phyloP scores from a whole-genome alignment of 1,140 invertebrate genomes.

The Acromyrmex charruanus region DNA sequence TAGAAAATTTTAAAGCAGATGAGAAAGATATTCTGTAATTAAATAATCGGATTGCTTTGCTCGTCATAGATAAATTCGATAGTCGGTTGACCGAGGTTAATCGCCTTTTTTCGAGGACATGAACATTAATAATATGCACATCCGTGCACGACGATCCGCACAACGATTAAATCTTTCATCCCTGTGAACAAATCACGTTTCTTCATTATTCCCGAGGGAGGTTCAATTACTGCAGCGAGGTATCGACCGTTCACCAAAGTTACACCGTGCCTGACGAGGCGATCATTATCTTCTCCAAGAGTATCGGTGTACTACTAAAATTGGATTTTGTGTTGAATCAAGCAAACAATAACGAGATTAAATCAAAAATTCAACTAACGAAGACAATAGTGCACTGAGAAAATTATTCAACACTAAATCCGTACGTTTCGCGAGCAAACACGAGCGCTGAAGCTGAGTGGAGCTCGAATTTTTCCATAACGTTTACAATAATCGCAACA shows the following conservation, averaged over 20 bases:
- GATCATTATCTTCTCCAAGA: slow-evolving; percentile 18
- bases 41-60: slow-evolving; percentile 12
- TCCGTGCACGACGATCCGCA: neutral
- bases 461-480: neutral
- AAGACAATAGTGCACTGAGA: neutral
- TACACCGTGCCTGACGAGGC: neutral
- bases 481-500: slow-evolving; percentile 15
- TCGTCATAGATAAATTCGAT: slow-evolving; percentile 21
- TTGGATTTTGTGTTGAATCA: neutral
- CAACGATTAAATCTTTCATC: slow-evolving; percentile 3
- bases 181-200: slow-evolving; percentile 7
- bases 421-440: neutral
- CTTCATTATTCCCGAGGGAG: slow-evolving; percentile 17
- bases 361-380: neutral
- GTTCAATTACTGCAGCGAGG: slow-evolving; percentile 14
- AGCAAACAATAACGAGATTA: neutral
- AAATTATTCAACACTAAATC: slow-evolving; percentile 1
- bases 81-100: slow-evolving; percentile 39
- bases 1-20: neutral
- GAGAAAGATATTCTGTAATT: slow-evolving; percentile 11
- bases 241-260: slow-evolving; percentile 1
- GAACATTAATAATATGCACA: slow-evolving; percentile 35
- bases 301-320: slow-evolving; percentile 13
- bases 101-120: slow-evolving; percentile 1
- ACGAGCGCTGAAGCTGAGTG: neutral